A percentile compares a stretch with the other conserved stretches of the same genome.
Evolutionary conservation across 2,797 vertebrate genomes (phyloP).

Genomic region (Parambassis ranga): DNA sequence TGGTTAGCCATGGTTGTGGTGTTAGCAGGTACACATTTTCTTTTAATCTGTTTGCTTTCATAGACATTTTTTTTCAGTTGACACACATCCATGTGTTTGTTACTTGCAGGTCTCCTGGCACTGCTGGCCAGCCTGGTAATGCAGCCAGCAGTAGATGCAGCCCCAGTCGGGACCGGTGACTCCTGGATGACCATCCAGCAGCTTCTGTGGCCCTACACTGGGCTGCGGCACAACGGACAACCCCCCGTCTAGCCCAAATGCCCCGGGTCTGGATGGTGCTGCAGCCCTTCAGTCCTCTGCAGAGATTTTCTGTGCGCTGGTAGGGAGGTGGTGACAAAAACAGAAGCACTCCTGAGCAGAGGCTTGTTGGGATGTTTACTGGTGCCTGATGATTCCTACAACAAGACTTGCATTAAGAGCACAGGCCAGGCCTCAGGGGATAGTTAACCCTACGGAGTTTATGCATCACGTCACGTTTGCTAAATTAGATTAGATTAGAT

Average conservation of each 20-base stretch:
- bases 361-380: constrained; percentile 30
- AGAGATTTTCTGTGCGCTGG: neutral
- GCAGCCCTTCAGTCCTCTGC: constrained; percentile 2
- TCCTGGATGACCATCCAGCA: constrained; percentile 92
- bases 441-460: constrained; percentile 41
- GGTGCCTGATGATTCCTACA: constrained; percentile 57
- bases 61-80: neutral
- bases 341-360: constrained; percentile 8
- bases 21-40: constrained; percentile 73
- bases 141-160: constrained; percentile 87
- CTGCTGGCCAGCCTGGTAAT: constrained; percentile 87
- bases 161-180: constrained; percentile 86
- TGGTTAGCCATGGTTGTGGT: constrained; percentile 82
- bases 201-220: constrained; percentile 90
- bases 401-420: constrained; percentile 29
- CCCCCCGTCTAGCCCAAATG: constrained; percentile 82
- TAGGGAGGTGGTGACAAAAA: neutral
- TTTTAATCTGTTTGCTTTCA: neutral
- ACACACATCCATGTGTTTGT: too few species aligned
- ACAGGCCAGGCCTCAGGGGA: constrained; percentile 33
- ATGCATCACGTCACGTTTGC: constrained; percentile 64
- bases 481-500: too few species aligned
- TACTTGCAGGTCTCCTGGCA: constrained; percentile 78
- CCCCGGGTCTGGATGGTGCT: neutral
- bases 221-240: constrained; percentile 87